These are phyloP conservation scores for Acanthosepion esculentum DNA, from an alignment of 2,888 invertebrate species.

Conservation along the genomic window DNA sequence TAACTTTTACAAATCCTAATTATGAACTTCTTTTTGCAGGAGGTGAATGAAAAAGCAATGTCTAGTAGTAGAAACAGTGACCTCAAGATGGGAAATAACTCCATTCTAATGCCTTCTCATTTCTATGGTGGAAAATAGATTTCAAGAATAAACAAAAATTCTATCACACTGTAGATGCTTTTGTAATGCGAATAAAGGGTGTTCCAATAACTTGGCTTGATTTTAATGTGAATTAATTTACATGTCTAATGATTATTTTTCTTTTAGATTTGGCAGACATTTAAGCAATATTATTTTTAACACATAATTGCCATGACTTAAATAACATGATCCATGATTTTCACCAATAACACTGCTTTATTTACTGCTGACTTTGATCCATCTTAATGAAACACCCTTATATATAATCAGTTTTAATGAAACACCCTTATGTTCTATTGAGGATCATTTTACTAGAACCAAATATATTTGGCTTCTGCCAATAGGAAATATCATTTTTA, in stretches of 20 bases:
- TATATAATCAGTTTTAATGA: too few relatives aligned
- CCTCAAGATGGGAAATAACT: background rate
- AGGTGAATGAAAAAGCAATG: background rate
- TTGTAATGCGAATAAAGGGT: background rate
- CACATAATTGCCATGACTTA: too few relatives aligned
- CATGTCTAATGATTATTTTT: too few relatives aligned
- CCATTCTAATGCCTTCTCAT: background rate
- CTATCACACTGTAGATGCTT: background rate
- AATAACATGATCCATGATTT: too few relatives aligned
- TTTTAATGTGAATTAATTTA: too few relatives aligned
- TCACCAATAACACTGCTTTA: too few relatives aligned
- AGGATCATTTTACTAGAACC: background rate
- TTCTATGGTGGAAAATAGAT: background rate
- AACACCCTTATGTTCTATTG: background rate
- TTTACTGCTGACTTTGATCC: too few relatives aligned
- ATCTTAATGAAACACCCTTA: too few relatives aligned
- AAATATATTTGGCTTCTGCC: background rate
- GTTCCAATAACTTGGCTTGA: too few relatives aligned
- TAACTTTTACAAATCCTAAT: conserved; percentile 33
- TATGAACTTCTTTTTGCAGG: background rate
- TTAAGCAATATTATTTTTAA: too few relatives aligned
- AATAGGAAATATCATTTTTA: background rate
- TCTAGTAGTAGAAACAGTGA: background rate
- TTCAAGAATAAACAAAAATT: background rate
- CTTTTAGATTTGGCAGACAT: too few relatives aligned